Percentiles rank a stretch among this genome's conserved stretches.
Evolutionary conservation across 92 coral and sea anemone genomes (phyloP).

Genomic region (Micromussa lordhowensis): DNA sequence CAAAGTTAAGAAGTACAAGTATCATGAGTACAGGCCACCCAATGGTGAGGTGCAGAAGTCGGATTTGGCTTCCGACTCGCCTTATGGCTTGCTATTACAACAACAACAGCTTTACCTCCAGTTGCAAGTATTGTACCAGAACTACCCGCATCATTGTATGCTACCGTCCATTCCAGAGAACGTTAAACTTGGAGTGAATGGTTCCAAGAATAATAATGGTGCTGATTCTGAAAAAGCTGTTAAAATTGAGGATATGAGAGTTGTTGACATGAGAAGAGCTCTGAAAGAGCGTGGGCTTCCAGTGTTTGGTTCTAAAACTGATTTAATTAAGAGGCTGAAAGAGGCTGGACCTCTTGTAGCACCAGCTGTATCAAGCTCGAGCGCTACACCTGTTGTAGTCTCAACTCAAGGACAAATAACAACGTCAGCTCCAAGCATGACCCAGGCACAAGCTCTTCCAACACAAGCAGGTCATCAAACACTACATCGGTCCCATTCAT

Average conservation of each 20-base stretch:
- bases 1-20: constrained; percentile 82
- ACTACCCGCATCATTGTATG: constrained; percentile 91
- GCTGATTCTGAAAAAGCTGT: constrained; percentile 81
- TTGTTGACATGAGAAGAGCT: constrained; percentile 96
- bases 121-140: constrained; percentile 93
- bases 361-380: constrained; percentile 20
- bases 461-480: constrained; percentile 27
- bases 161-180: constrained; percentile 89
- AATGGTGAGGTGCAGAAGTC: constrained; percentile 89
- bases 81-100: constrained; percentile 93
- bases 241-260: constrained; percentile 97
- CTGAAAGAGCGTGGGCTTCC: constrained; percentile 94
- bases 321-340: constrained; percentile 89
- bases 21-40: constrained; percentile 91
- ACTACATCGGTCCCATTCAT: constrained; percentile 71
- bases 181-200: constrained; percentile 53
- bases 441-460: constrained; percentile 16
- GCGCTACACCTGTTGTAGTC: constrained; percentile 37
- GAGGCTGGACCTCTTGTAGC: constrained; percentile 57
- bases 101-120: constrained; percentile 96
- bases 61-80: constrained; percentile 90
- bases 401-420: constrained; percentile 45
- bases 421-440: constrained; percentile 31
- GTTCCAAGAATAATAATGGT: constrained; percentile 60
- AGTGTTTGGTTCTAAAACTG: constrained; percentile 95